These are phyloP conservation scores for Drosophila subsilvestris DNA, from an alignment of 2,888 invertebrate species.

Conservation along the genomic window DNA sequence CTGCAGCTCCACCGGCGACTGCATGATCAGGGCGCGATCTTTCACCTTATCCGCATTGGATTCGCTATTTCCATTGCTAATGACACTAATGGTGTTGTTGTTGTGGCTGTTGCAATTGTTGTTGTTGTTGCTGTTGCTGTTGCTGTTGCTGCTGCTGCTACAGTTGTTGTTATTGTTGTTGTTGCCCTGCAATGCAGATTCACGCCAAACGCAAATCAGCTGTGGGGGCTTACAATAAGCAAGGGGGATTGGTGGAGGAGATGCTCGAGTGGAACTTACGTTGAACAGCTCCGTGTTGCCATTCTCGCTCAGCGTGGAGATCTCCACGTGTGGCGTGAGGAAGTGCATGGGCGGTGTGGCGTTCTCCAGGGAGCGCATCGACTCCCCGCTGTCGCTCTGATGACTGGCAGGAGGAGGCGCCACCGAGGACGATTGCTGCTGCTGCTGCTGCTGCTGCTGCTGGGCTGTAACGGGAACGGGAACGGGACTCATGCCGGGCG, in stretches of 20 bases:
- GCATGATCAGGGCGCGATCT: constrained; percentile 69
- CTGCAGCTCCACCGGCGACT: constrained; percentile 70
- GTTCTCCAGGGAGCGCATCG: constrained; percentile 92
- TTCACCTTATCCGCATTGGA: constrained; percentile 58
- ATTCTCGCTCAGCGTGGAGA: constrained; percentile 94
- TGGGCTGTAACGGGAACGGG: constrained; percentile 68
- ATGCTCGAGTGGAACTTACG: constrained; percentile 69
- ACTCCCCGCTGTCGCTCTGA: constrained; percentile 91
- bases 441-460: constrained; percentile 42
- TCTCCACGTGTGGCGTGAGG: constrained; percentile 95
- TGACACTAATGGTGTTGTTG: constrained; percentile 42
- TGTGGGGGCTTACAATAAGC: constrained; percentile 58
- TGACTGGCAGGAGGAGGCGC: constrained; percentile 86
- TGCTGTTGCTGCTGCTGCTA: constrained; percentile 40
- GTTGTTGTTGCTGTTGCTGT: constrained; percentile 48
- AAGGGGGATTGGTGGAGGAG: constrained; percentile 22
- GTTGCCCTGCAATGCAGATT: constrained; percentile 82
- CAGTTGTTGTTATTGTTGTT: constrained; percentile 50
- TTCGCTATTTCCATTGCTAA: constrained; percentile 48
- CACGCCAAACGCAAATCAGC: constrained; percentile 83
- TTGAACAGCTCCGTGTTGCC: constrained; percentile 87
- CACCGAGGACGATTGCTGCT: constrained; percentile 64
- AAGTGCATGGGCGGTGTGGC: constrained; percentile 96
- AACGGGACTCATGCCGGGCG: constrained; percentile 83
- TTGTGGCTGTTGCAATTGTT: constrained; percentile 47